Conservation (phyloP, 1,140 invertebrate genomes). For the Linepithema humile region DNA sequence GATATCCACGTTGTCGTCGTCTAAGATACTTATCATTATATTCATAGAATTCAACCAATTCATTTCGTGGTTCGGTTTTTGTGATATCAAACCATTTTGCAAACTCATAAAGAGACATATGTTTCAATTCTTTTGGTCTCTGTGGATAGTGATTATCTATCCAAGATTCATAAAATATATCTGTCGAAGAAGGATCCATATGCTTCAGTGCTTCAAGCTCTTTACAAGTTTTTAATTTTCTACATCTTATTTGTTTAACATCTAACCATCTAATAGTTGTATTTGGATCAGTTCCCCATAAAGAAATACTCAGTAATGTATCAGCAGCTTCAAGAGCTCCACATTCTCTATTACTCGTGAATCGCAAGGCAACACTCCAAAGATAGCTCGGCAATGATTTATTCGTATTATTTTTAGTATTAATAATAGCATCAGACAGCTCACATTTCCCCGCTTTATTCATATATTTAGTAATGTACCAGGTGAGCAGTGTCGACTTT, state of each 20-base stretch:
- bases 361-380: conserved; percentile 60
- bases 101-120: conserved; percentile 61
- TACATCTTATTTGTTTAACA: neutral
- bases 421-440: neutral
- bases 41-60: neutral
- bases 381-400: conserved; percentile 33
- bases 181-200: conserved; percentile 62
- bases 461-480: neutral
- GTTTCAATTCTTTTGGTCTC: conserved; percentile 65
- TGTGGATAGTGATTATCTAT: conserved; percentile 71
- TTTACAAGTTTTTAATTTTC: conserved; percentile 22
- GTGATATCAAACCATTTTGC: conserved; percentile 49
- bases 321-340: conserved; percentile 73
- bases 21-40: neutral
- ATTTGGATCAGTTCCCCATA: conserved; percentile 70
- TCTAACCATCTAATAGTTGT: conserved; percentile 75
- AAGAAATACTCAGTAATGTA: conserved; percentile 9
- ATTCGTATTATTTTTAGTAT: neutral
- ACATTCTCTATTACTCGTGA: conserved; percentile 24
- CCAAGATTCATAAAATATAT: conserved; percentile 68
- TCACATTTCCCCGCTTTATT: neutral
- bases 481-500: neutral
- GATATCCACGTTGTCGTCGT: conserved; percentile 56
- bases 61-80: conserved; percentile 42
- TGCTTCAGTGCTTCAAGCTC: conserved; percentile 67